phyloP scores from a whole-genome alignment of 2,113 vertebrate species.

The Sterrhoptilus dennistouni region DNA sequence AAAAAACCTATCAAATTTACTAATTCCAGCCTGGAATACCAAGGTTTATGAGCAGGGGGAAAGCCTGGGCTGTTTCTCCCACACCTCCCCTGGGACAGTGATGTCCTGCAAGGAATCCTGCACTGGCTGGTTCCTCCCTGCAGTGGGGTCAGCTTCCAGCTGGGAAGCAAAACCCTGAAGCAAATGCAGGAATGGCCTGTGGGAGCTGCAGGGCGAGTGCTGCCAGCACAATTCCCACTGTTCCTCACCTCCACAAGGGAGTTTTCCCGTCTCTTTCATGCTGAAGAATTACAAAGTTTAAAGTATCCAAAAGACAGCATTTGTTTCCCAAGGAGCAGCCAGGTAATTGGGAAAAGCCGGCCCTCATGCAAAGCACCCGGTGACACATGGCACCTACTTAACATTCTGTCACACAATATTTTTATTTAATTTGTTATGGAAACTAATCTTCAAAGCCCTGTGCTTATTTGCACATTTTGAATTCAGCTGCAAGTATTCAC shows the following conservation, averaged over 20 bases:
- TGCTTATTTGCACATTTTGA: neutral
- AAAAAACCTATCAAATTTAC: neutral
- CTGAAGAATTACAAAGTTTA: neutral
- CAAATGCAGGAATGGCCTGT: neutral
- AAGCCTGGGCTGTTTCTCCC: neutral
- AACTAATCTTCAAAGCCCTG: slow-evolving; percentile 11
- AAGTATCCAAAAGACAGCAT: neutral
- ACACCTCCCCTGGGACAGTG: neutral
- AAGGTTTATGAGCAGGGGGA: neutral
- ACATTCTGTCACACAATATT: neutral
- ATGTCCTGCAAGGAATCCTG: neutral
- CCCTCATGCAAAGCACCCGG: neutral
- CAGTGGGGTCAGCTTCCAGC: neutral
- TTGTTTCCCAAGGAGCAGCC: neutral
- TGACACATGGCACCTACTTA: neutral
- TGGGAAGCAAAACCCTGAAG: neutral
- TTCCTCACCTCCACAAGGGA: neutral
- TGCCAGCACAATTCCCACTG: neutral
- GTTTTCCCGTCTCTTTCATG: neutral
- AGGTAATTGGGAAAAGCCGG: neutral
- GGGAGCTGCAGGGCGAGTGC: neutral
- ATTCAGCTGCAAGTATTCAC: slow-evolving; percentile 20
- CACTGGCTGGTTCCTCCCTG: neutral
- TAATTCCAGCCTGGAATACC: neutral
- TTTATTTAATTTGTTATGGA: slow-evolving; percentile 6